Percentiles rank a stretch among this genome's conserved stretches.
Conservation (phyloP, 2,888 invertebrate species). For the Exocentrus adspersus region DNA sequence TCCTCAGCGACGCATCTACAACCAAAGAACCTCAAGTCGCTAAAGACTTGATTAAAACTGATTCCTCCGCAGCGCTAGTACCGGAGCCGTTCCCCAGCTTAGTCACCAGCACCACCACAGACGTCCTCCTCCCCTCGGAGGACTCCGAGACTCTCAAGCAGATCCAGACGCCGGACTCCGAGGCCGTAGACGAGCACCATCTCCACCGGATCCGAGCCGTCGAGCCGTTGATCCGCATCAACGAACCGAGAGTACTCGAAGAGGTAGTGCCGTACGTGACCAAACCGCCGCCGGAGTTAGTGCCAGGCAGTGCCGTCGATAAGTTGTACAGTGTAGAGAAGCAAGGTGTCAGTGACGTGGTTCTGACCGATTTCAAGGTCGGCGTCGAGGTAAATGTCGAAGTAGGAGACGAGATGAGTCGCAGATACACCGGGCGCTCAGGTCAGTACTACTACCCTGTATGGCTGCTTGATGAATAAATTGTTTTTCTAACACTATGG, state of each 20-base stretch:
- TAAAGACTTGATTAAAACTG: background rate
- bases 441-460: slow-evolving; percentile 53
- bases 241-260: slow-evolving; percentile 50
- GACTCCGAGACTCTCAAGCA: slow-evolving; percentile 46
- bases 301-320: slow-evolving; percentile 52
- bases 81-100: slow-evolving; percentile 29
- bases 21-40: slow-evolving; percentile 29
- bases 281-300: slow-evolving; percentile 49
- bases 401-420: slow-evolving; percentile 57
- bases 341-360: slow-evolving; percentile 47
- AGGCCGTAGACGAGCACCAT: slow-evolving; percentile 44
- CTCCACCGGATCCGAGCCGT: slow-evolving; percentile 47
- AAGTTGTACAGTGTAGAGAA: slow-evolving; percentile 53
- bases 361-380: slow-evolving; percentile 53
- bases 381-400: slow-evolving; percentile 57
- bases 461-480: slow-evolving; percentile 31
- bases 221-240: slow-evolving; percentile 51
- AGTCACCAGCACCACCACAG: slow-evolving; percentile 40
- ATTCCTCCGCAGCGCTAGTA: slow-evolving; percentile 21
- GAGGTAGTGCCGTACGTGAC: slow-evolving; percentile 50
- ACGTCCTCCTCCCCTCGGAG: slow-evolving; percentile 31
- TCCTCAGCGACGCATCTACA: too few species aligned
- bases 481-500: slow-evolving; percentile 30
- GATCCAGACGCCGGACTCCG: slow-evolving; percentile 47
- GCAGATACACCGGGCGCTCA: slow-evolving; percentile 54